Conservation (phyloP, 2,888 invertebrate species). For the Pachycephus smyrnensis region DNA sequence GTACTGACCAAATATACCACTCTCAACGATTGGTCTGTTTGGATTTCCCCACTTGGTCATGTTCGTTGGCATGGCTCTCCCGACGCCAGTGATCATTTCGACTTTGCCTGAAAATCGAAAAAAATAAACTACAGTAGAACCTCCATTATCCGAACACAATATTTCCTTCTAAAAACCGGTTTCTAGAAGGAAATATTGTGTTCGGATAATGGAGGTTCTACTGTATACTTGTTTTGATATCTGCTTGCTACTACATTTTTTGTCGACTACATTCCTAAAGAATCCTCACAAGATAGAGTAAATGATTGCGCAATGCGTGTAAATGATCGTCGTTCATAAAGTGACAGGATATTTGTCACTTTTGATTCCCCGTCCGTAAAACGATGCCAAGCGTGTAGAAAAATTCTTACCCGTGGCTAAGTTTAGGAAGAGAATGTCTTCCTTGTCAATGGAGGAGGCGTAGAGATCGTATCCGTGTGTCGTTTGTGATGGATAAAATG, state of each 20-base stretch:
- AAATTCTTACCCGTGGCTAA: slow-evolving; percentile 72
- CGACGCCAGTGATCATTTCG: slow-evolving; percentile 81
- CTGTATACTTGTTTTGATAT: neutral
- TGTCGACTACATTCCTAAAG: too few species aligned
- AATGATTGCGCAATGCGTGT: too few species aligned
- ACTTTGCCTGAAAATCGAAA: slow-evolving; percentile 73
- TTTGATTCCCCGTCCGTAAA: too few species aligned
- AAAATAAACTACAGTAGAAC: neutral
- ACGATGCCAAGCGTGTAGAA: neutral
- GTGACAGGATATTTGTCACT: too few species aligned
- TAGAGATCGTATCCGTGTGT: slow-evolving; percentile 81
- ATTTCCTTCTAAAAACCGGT: too few species aligned
- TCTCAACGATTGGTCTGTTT: slow-evolving; percentile 75
- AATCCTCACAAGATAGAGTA: too few species aligned
- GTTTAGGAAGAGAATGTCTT: slow-evolving; percentile 79
- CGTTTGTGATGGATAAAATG: slow-evolving; percentile 79
- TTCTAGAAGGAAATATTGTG: too few species aligned
- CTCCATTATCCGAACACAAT: too few species aligned
- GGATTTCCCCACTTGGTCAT: slow-evolving; percentile 75
- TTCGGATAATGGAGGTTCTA: too few species aligned
- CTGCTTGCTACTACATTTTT: too few species aligned
- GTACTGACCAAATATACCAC: slow-evolving; percentile 79
- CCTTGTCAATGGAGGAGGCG: slow-evolving; percentile 78
- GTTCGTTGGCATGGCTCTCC: slow-evolving; percentile 71
- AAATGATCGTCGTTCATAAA: too few species aligned